Percentiles rank a stretch among this genome's conserved stretches.
These are phyloP conservation scores for Chesias legatella DNA, from an alignment of 2,888 invertebrate genomes.

Conservation along the genomic window DNA sequence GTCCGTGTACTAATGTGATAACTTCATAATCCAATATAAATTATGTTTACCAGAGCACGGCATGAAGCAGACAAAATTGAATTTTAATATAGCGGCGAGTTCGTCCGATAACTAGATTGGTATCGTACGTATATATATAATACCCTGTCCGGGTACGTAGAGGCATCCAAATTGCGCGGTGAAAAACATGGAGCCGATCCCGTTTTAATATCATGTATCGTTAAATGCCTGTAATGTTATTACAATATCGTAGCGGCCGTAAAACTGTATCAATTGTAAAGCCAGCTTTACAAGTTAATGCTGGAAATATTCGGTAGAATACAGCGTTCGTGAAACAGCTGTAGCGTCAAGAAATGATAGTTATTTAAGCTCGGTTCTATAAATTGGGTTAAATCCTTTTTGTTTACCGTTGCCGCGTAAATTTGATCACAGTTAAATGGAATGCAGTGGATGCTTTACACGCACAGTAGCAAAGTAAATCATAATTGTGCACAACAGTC, in stretches of 20 bases:
- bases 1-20: too few relatives aligned
- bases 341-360: too few relatives aligned
- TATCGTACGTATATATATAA: slow-evolving; percentile 50
- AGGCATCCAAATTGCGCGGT: slow-evolving; percentile 31
- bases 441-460: too few relatives aligned
- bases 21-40: slow-evolving; percentile 22
- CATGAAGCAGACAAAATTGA: slow-evolving; percentile 45
- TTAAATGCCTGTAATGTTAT: slow-evolving; percentile 39
- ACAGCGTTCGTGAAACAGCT: too few relatives aligned
- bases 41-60: slow-evolving; percentile 19
- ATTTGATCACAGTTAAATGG: too few relatives aligned
- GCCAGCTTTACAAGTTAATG: slow-evolving; percentile 14
- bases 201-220: slow-evolving; percentile 44
- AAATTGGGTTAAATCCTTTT: too few relatives aligned
- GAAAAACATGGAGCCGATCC: slow-evolving; percentile 48
- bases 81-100: slow-evolving; percentile 54
- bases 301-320: background rate
- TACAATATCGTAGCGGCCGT: slow-evolving; percentile 25
- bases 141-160: slow-evolving; percentile 29
- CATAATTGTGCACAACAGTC: too few relatives aligned
- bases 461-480: too few relatives aligned
- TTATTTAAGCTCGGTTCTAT: too few relatives aligned
- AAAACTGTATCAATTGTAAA: slow-evolving; percentile 22
- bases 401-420: too few relatives aligned
- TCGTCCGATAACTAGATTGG: slow-evolving; percentile 58